These are phyloP conservation scores for Andrena dorsata DNA, from an alignment of 2,888 invertebrate species.

Conservation along the genomic window DNA sequence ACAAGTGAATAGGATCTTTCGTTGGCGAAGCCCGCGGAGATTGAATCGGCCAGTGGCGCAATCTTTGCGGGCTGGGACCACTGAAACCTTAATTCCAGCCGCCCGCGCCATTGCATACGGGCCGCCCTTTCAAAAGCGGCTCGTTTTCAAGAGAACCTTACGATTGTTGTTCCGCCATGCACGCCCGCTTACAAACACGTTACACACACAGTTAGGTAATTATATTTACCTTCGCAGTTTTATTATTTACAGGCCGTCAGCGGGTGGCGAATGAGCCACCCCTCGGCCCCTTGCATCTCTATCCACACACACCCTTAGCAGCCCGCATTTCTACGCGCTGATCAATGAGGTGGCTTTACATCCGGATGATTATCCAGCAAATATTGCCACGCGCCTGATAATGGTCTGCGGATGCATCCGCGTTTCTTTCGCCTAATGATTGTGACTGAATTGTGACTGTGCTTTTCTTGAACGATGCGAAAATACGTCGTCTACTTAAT, in stretches of 20 bases:
- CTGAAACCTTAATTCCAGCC: constrained; percentile 82
- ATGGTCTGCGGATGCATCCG: constrained; percentile 12
- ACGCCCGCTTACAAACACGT: constrained; percentile 77
- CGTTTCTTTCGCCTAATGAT: background rate
- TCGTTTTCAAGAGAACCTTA: constrained; percentile 78
- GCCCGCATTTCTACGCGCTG: constrained; percentile 12
- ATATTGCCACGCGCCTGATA: constrained; percentile 20
- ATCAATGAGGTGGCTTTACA: constrained; percentile 26
- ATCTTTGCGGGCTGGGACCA: constrained; percentile 76
- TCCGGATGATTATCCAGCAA: constrained; percentile 42
- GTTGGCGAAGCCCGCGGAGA: constrained; percentile 63
- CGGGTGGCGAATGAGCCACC: constrained; percentile 25
- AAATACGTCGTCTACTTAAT: no score
- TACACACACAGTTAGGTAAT: constrained; percentile 80
- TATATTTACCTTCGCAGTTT: constrained; percentile 84
- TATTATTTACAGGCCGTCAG: constrained; percentile 80
- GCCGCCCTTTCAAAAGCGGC: constrained; percentile 77
- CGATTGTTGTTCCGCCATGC: constrained; percentile 79
- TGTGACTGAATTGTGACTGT: background rate
- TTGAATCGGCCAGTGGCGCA: constrained; percentile 80
- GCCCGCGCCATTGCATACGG: constrained; percentile 63
- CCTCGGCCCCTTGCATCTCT: constrained; percentile 1
- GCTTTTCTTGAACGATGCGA: no score
- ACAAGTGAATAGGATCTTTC: constrained; percentile 53
- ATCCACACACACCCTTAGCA: background rate